Conservation (phyloP, 2,888 invertebrate species). For the Octonoba sinensis region DNA sequence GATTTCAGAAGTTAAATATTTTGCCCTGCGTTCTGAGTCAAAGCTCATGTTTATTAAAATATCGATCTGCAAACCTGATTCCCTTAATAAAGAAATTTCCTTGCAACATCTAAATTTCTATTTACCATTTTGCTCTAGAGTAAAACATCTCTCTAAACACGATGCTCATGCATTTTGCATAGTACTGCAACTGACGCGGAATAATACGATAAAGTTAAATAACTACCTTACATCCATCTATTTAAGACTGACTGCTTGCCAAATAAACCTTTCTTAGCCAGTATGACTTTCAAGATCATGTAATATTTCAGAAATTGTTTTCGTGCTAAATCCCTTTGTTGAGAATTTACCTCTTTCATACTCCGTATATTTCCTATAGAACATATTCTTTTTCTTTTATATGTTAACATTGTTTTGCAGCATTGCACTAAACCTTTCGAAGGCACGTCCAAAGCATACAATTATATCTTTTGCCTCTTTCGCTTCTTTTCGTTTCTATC, state of each 20-base stretch:
- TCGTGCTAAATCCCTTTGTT: no score
- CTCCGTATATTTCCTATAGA: no score
- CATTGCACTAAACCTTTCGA: conserved; percentile 2
- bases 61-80: conserved; percentile 22
- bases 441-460: conserved; percentile 52
- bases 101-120: conserved; percentile 12
- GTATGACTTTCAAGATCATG: no score
- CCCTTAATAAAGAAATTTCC: conserved; percentile 35
- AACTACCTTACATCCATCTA: no score
- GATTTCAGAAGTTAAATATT: conserved; percentile 1
- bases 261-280: no score
- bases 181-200: not conserved
- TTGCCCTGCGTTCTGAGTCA: conserved; percentile 11
- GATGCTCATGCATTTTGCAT: conserved; percentile 32
- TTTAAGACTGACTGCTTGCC: no score
- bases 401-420: conserved; percentile 51
- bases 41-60: conserved; percentile 33
- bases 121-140: not conserved
- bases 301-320: no score
- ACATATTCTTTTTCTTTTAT: conserved; percentile 18
- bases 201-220: no score
- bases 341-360: no score
- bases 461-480: conserved; percentile 50
- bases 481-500: conserved; percentile 33
- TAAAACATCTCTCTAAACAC: conserved; percentile 3